Base-by-base conservation (phyloP, 2,113 vertebrate species). In the Saguinus imperator region DNA sequence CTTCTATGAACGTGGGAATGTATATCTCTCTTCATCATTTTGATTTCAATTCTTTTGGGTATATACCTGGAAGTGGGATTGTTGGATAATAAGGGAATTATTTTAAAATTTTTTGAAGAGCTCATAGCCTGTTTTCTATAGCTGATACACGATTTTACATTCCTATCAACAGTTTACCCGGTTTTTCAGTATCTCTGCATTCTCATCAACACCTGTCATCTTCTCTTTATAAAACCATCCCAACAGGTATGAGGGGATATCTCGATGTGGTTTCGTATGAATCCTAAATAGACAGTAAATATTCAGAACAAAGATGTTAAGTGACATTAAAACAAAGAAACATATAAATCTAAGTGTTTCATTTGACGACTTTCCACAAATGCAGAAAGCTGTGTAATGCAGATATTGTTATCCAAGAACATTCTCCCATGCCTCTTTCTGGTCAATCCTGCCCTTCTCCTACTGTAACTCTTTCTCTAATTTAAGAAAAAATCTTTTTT, bases 221-320 rank as follows among this genome's bases (percentile, higher is more conserved):
- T n/a, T 52, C 50, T 57, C 16, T n/a, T n/a, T 68, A 73, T 87
- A 35, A 58, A 35, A 45, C 17, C 10, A 13, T 11, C 3, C 35
- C 64, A 58, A 27, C 35, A 66, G 58, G 58, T 35, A 10, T 35
- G 58, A 66, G 40, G 29, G 45, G 29, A 48, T 85, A 21, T 14
- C 40, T 66, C 58, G 9, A 7, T 50, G 58, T 52, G 58, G 10
- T 29, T 21, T 96, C 96, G 77, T 70, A 93, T 89, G 96, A 95
- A 94, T 89, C n/a, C 6, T 1, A 85, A 8, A 94, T 73, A 45
- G 1, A 95, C 86, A 87, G 90, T 73, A 91, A 87, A 81, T 10
- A 45, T 84, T 20, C n/a, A 93, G 50, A 97, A 92, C 48, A 90
- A 96, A 95, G 88, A 12, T 35, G 92, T 79, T 61, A 48, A 89